A percentile compares a stretch with the other conserved stretches of the same genome.
Conservation (phyloP, 2,797 vertebrate genomes). For the Corythornis leucogaster region DNA sequence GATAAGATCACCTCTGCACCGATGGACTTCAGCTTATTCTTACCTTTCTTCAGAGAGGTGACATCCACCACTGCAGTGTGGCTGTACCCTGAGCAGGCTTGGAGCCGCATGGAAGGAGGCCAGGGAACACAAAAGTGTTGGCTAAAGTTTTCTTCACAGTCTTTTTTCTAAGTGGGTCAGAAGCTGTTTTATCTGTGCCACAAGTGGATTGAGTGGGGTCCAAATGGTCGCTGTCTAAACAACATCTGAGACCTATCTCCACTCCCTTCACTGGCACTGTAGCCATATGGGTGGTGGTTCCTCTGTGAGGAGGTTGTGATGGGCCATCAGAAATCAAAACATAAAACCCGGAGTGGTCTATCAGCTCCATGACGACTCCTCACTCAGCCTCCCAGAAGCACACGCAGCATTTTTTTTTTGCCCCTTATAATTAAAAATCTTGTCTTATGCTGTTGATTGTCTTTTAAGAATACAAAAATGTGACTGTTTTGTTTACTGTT, state of each 20-base stretch:
- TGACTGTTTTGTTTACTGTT: slow-evolving; percentile 42
- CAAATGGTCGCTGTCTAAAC: background rate
- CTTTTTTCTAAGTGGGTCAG: background rate
- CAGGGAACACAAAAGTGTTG: background rate
- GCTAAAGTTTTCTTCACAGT: background rate
- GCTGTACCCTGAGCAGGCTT: background rate
- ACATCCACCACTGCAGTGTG: background rate
- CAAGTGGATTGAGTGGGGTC: background rate
- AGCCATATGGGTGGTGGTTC: background rate
- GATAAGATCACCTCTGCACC: background rate
- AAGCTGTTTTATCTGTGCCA: background rate
- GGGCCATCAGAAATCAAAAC: background rate
- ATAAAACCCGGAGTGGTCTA: background rate
- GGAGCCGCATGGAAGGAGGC: background rate
- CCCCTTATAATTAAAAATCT: background rate
- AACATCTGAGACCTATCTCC: background rate
- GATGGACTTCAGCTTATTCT: background rate
- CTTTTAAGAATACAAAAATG: background rate
- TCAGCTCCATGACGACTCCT: background rate
- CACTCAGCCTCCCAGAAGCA: background rate
- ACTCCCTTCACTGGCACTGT: background rate
- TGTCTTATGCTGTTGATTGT: background rate
- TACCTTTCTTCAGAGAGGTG: background rate
- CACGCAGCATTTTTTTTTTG: accelerated
- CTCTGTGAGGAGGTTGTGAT: background rate